These are phyloP conservation scores for Hydropsyche tenuis DNA, from an alignment of 1,140 invertebrate genomes.

Conservation along the genomic window DNA sequence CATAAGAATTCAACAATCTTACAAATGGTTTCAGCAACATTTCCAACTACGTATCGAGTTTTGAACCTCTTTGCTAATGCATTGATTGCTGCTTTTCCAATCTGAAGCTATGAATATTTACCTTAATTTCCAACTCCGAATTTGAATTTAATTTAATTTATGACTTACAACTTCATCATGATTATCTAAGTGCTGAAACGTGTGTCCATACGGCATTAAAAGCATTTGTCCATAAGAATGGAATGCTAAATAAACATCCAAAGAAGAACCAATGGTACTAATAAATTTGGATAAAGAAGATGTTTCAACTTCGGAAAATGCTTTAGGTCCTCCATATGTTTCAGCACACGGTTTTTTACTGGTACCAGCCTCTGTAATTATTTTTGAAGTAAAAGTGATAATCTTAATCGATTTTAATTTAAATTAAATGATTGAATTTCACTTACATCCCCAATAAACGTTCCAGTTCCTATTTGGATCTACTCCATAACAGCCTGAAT, in stretches of 20 bases:
- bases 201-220: conserved; percentile 75
- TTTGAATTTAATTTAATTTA: conserved; percentile 1
- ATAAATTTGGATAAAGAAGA: conserved; percentile 62
- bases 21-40: conserved; percentile 64
- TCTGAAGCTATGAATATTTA: conserved; percentile 46
- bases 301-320: conserved; percentile 79
- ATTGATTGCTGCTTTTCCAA: conserved; percentile 60
- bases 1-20: conserved; percentile 50
- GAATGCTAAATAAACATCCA: conserved; percentile 66
- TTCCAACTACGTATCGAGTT: conserved; percentile 62
- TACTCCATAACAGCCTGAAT: conserved; percentile 57
- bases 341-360: conserved; percentile 70
- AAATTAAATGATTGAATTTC: not conserved
- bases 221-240: conserved; percentile 81
- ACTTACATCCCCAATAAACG: conserved; percentile 62
- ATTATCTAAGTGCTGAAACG: conserved; percentile 64
- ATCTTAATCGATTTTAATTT: conserved; percentile 63
- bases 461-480: conserved; percentile 67
- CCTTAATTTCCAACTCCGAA: not conserved
- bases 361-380: conserved; percentile 63
- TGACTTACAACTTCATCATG: conserved; percentile 67
- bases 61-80: conserved; percentile 62
- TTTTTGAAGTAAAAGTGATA: not conserved
- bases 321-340: conserved; percentile 67
- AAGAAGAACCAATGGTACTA: conserved; percentile 51